phyloP scores from a whole-genome alignment of 2,888 invertebrate species.

The Macrosiphum euphorbiae region DNA sequence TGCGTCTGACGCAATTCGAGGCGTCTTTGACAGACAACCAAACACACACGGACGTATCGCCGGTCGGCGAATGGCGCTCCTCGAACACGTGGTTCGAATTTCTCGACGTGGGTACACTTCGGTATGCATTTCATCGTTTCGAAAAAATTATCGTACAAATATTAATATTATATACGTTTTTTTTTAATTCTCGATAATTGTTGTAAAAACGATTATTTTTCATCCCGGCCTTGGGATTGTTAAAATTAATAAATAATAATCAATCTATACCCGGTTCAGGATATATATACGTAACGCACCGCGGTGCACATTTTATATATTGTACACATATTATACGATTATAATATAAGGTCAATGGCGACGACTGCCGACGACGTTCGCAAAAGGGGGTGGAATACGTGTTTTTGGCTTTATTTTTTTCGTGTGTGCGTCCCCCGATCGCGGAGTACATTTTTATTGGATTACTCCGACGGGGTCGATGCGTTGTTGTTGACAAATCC shows the following conservation, averaged over 20 bases:
- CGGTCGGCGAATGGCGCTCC: background rate
- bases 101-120: background rate
- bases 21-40: slow-evolving; percentile 18
- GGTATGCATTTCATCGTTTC: background rate
- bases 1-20: background rate
- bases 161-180: background rate
- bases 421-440: background rate
- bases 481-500: slow-evolving; percentile 61
- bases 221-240: background rate
- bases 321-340: background rate
- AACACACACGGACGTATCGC: background rate
- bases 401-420: slow-evolving; percentile 40
- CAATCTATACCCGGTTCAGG: background rate
- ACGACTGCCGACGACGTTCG: background rate
- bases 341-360: slow-evolving; percentile 32
- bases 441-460: slow-evolving; percentile 50
- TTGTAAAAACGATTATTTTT: background rate
- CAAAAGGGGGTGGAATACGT: slow-evolving; percentile 46
- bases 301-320: background rate
- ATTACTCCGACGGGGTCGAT: slow-evolving; percentile 59
- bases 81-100: background rate
- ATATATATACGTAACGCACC: background rate
- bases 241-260: background rate
- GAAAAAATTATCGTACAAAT: background rate
- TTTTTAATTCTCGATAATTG: background rate